These are phyloP conservation scores for Drosophila atripex DNA, from an alignment of 2,888 invertebrate species.

Conservation along the genomic window DNA sequence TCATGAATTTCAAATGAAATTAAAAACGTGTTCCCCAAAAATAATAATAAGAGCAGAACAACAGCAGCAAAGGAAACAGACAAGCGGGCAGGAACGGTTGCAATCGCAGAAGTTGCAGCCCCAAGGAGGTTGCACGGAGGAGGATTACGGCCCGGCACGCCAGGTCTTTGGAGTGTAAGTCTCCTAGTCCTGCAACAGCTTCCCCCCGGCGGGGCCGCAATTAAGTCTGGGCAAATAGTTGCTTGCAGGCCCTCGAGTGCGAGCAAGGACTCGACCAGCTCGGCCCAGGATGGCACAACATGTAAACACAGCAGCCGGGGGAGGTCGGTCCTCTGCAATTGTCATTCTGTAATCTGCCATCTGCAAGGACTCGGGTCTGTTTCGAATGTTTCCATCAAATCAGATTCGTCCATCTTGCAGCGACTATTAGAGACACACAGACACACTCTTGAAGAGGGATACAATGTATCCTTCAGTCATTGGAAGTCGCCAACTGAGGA, in stretches of 20 bases:
- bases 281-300: conserved; percentile 11
- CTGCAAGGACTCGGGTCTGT: too few relatives aligned
- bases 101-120: conserved; percentile 22
- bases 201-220: conserved; percentile 47
- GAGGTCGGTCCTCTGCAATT: conserved; percentile 21
- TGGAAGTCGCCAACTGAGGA: conserved; percentile 12
- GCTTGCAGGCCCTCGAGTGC: conserved; percentile 19
- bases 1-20: conserved; percentile 74
- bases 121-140: background rate
- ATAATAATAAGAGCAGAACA: conserved; percentile 36
- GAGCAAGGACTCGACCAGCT: conserved; percentile 9
- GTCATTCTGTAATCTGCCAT: conserved; percentile 4
- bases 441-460: background rate
- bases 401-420: background rate
- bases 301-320: conserved; percentile 30
- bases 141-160: conserved; percentile 48
- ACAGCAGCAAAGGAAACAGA: conserved; percentile 24
- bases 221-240: conserved; percentile 61
- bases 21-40: conserved; percentile 55
- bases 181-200: background rate
- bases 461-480: background rate
- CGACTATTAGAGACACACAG: background rate
- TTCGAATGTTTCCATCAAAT: background rate
- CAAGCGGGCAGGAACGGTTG: conserved; percentile 1
- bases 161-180: conserved; percentile 65